These are phyloP conservation scores for Drosophila nr. fundita DNA, from an alignment of 2,888 invertebrate species.

Conservation along the genomic window DNA sequence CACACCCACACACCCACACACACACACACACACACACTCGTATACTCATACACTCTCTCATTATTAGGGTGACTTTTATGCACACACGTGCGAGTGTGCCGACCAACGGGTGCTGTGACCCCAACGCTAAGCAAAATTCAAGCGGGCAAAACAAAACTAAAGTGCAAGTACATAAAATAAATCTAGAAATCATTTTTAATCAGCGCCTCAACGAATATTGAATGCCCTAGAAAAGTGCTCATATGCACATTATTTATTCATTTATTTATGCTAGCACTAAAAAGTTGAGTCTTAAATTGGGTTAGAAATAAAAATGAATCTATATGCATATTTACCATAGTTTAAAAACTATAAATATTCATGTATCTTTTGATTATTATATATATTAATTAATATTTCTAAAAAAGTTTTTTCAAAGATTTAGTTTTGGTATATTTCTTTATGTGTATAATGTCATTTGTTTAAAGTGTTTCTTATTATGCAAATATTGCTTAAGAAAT, in stretches of 20 bases:
- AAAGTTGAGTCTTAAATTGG: not conserved
- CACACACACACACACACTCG: constrained; percentile 12
- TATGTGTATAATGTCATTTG: fast-evolving
- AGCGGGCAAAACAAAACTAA: constrained; percentile 41
- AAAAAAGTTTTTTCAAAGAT: fast-evolving
- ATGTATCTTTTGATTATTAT: not conserved
- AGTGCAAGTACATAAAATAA: constrained; percentile 24
- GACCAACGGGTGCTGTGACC: constrained; percentile 44
- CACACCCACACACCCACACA: constrained; percentile 29
- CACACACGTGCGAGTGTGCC: constrained; percentile 6
- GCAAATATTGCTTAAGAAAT: not conserved
- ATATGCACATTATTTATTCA: fast-evolving
- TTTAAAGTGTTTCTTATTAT: not conserved
- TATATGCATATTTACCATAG: fast-evolving
- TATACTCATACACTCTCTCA: constrained; percentile 1
- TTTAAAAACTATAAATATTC: not conserved
- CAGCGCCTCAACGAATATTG: not conserved
- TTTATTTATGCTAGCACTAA: not conserved
- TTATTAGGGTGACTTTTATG: constrained; percentile 30
- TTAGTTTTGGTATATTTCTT: fast-evolving
- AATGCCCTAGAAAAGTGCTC: not conserved
- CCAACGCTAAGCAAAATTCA: constrained; percentile 51
- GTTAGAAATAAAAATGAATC: not conserved
- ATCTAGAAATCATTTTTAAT: not conserved
- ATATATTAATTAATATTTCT: not conserved